A percentile compares a stretch with the other conserved stretches of the same genome.
Evolutionary conservation across 2,888 invertebrate genomes (phyloP).

Genomic region (Aporophyla lueneburgensis): DNA sequence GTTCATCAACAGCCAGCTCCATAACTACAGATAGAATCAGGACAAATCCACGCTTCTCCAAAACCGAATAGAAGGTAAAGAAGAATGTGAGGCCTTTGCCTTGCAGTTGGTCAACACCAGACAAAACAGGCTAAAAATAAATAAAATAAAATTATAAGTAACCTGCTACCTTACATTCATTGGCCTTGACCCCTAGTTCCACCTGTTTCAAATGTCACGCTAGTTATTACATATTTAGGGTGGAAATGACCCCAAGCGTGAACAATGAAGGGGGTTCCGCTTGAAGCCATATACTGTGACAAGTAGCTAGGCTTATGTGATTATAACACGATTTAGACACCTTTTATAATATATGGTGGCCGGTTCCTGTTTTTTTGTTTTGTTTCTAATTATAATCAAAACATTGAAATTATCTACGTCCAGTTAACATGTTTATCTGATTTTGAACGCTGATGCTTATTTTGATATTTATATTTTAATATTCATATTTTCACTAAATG

Average conservation of each 20-base stretch:
- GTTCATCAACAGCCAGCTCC: too few species aligned
- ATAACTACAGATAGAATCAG: too few species aligned
- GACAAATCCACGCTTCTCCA: too few species aligned
- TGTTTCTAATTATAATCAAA: conserved; percentile 5
- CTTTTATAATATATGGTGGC: neutral
- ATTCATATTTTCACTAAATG: too few species aligned
- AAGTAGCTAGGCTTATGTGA: conserved; percentile 34
- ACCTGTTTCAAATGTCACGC: conserved; percentile 46
- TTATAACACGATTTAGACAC: conserved; percentile 31
- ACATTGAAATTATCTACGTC: neutral
- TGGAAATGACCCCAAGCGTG: conserved; percentile 36
- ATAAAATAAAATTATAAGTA: neutral
- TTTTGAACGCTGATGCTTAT: neutral
- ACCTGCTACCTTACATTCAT: neutral
- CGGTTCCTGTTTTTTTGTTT: conserved; percentile 6
- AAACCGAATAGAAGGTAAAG: too few species aligned
- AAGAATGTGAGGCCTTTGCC: too few species aligned
- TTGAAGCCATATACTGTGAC: conserved; percentile 48
- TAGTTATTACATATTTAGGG: conserved; percentile 40
- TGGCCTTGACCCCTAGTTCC: conserved; percentile 48
- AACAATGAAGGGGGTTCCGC: conserved; percentile 52
- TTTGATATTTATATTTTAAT: too few species aligned
- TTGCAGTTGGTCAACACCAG: too few species aligned
- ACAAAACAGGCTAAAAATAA: too few species aligned
- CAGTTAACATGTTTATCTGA: neutral